Evolutionary conservation across 1,140 invertebrate genomes (phyloP).

Genomic region (Phenacoccus solenopsis): DNA sequence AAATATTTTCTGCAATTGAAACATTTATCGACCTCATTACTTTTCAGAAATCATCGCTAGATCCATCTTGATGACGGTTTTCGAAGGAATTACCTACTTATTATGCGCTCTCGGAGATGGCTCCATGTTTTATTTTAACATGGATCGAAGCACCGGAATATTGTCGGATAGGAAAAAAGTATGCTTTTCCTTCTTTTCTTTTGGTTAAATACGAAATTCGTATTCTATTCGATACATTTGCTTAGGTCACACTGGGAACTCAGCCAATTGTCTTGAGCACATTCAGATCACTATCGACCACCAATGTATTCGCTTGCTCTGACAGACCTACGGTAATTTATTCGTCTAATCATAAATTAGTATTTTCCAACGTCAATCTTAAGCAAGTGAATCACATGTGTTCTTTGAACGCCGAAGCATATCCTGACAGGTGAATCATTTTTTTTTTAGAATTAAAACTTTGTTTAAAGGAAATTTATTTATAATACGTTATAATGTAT

Average conservation of each 20-base stretch:
- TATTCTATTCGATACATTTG: slow-evolving; percentile 4
- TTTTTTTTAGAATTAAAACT: background rate
- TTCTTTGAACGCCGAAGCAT: slow-evolving; percentile 84
- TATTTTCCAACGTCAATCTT: slow-evolving; percentile 98
- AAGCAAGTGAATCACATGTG: slow-evolving; percentile 99
- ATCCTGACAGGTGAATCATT: slow-evolving; percentile 63
- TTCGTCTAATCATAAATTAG: slow-evolving; percentile 95
- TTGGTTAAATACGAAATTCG: background rate
- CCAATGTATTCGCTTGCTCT: slow-evolving; percentile 97
- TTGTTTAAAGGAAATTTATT: no score
- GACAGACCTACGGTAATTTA: slow-evolving; percentile 98
- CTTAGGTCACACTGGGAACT: slow-evolving; percentile 77
- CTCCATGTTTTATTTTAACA: slow-evolving; percentile 89
- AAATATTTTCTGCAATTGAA: no score
- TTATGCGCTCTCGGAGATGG: slow-evolving; percentile 93
- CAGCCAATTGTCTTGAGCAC: slow-evolving; percentile 88
- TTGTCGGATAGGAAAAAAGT: slow-evolving; percentile 74
- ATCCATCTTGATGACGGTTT: slow-evolving; percentile 85
- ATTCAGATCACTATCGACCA: slow-evolving; percentile 82
- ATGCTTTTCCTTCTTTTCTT: slow-evolving; percentile 14
- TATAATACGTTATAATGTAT: slow-evolving; percentile 27
- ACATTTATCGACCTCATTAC: background rate
- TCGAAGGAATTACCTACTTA: slow-evolving; percentile 74
- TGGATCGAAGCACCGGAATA: slow-evolving; percentile 56
- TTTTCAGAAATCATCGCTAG: slow-evolving; percentile 80